These are phyloP conservation scores for Ypsolopha sequella DNA, from an alignment of 2,888 invertebrate genomes.

Conservation along the genomic window DNA sequence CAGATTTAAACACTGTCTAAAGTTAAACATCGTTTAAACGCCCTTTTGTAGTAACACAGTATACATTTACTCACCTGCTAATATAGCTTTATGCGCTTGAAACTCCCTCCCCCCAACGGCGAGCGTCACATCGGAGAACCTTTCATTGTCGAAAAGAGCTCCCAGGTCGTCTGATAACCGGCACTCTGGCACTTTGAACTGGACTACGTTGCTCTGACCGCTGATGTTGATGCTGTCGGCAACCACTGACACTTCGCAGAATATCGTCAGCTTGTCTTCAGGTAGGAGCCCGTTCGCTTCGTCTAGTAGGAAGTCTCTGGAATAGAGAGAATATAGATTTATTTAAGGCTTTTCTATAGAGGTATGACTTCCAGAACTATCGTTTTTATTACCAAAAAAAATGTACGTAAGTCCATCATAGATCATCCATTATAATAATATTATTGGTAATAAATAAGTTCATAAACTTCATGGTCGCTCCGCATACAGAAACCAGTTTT, in stretches of 20 bases:
- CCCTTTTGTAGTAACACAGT: too few species aligned
- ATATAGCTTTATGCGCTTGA: constrained; percentile 97
- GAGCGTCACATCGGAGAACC: constrained; percentile 97
- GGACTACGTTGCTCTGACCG: constrained; percentile 97
- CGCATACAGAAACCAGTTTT: too few species aligned
- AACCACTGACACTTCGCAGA: constrained; percentile 97
- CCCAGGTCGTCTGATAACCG: constrained; percentile 95
- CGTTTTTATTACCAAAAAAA: too few species aligned
- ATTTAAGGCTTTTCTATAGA: too few species aligned
- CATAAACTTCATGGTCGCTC: too few species aligned
- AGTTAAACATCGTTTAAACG: too few species aligned
- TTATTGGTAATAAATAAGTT: too few species aligned
- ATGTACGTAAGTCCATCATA: too few species aligned
- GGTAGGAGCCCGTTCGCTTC: constrained; percentile 98
- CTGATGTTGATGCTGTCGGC: constrained; percentile 99
- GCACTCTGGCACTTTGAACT: constrained; percentile 97
- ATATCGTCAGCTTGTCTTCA: constrained; percentile 99
- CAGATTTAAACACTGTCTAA: too few species aligned
- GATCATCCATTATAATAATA: too few species aligned
- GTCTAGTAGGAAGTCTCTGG: constrained; percentile 96
- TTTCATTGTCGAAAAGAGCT: constrained; percentile 94
- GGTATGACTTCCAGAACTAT: too few species aligned
- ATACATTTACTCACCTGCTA: constrained; percentile 77
- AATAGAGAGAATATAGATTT: constrained; percentile 16
- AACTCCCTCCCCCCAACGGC: constrained; percentile 92